Percentiles rank a stretch among this genome's conserved stretches.
Conservation (phyloP, 1,140 invertebrate genomes). For the Stegodyphus mimosarum region DNA sequence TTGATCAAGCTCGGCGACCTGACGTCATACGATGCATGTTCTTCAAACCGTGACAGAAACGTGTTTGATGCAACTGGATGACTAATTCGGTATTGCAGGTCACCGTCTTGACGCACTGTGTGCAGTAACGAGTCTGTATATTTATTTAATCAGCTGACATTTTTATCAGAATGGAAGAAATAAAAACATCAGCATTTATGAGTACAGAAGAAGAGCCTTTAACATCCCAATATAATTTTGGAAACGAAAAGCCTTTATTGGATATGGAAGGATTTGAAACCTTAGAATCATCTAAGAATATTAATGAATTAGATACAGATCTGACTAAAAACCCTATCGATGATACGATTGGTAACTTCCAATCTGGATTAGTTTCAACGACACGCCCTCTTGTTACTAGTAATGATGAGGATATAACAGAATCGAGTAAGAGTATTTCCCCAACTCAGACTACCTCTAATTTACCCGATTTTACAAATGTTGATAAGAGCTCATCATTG, state of each 20-base stretch:
- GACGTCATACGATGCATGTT: slow-evolving; percentile 56
- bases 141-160: neutral
- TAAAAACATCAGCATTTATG: slow-evolving; percentile 29
- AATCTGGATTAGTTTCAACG: slow-evolving; percentile 44
- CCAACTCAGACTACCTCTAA: slow-evolving; percentile 28
- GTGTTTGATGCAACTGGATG: slow-evolving; percentile 55
- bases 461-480: slow-evolving; percentile 42
- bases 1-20: slow-evolving; percentile 51
- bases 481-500: slow-evolving; percentile 31
- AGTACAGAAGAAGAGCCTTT: slow-evolving; percentile 29
- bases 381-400: slow-evolving; percentile 53
- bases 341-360: slow-evolving; percentile 10
- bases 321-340: neutral
- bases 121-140: neutral
- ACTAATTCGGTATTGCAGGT: slow-evolving; percentile 35
- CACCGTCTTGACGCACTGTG: slow-evolving; percentile 5
- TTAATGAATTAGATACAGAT: slow-evolving; percentile 22
- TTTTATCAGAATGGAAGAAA: slow-evolving; percentile 43
- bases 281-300: slow-evolving; percentile 15
- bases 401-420: slow-evolving; percentile 26
- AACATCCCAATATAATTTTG: slow-evolving; percentile 2
- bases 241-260: slow-evolving; percentile 43
- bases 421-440: slow-evolving; percentile 10
- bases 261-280: slow-evolving; percentile 50
- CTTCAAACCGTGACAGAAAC: slow-evolving; percentile 57